phyloP scores from a whole-genome alignment of 2,113 vertebrate species.

The Serilophus lunatus region DNA sequence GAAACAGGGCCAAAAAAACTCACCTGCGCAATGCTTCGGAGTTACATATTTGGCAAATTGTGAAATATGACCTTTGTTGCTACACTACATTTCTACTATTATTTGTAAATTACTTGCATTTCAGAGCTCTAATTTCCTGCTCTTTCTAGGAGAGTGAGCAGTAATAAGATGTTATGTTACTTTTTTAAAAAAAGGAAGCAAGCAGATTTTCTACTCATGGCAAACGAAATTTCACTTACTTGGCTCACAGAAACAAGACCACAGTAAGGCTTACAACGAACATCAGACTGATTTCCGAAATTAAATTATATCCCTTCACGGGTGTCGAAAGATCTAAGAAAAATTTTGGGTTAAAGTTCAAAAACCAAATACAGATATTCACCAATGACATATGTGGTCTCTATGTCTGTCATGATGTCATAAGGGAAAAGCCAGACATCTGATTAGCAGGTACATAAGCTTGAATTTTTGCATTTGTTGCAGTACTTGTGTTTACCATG shows the following conservation, averaged over 20 bases:
- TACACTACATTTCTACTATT: neutral
- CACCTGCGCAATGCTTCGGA: neutral
- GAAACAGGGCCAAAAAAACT: neutral
- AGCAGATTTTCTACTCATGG: neutral
- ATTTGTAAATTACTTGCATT: neutral
- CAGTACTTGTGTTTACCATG: neutral
- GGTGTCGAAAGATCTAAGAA: neutral
- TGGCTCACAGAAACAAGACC: neutral
- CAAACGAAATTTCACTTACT: neutral
- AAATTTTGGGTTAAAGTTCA: neutral
- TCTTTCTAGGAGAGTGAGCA: neutral
- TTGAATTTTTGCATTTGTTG: neutral
- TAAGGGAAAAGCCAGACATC: neutral
- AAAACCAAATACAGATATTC: neutral
- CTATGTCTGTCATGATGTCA: neutral
- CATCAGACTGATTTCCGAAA: neutral
- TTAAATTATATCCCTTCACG: neutral
- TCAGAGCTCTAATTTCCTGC: neutral
- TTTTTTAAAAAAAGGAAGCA: neutral
- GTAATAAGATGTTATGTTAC: neutral
- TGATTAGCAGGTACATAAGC: neutral
- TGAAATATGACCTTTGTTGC: neutral
- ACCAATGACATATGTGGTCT: neutral
- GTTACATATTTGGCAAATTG: neutral
- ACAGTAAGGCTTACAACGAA: neutral